Base-by-base conservation (phyloP, 2,797 vertebrate genomes). In the Gobionotothen gibberifrons region DNA sequence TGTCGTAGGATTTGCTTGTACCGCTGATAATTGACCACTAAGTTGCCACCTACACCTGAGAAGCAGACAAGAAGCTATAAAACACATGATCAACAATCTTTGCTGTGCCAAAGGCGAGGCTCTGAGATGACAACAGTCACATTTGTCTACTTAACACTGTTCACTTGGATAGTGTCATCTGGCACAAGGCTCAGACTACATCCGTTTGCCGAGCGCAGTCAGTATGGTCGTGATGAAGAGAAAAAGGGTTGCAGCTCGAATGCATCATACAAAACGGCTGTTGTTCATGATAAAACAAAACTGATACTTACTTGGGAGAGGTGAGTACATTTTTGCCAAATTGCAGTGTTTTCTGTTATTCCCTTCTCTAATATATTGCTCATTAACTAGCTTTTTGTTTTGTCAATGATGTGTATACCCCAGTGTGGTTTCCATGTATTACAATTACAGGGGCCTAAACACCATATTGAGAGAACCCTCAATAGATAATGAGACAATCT, bases 91-190 rank as follows among this genome's bases (percentile, higher is more conserved):
- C 58, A 32, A 47, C 49, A 77, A 83, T 49, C 55, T 36, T 26
- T 72, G 74, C 69, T 75, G 81, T 79, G 84, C 72, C 79, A 85
- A 81, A 90, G 85, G 86, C 76, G 46, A 92, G 78, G 67, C 84
- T 93, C 80, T 86, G 93, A 92, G 79, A 95, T 95, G 95, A 94
- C 87, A 91, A 58, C 78, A 81, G 78, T 85, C 52, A 55, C 76
- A 69, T 76, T 94, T 64, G 62, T 91, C 80, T 76, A 92, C 74
- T 58, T 94, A 55, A 87, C 84, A 78, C 88, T 94, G 71, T 81
- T 93, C 46, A 79, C 83, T 69, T 87, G 93, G 89, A 90, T 82
- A 43, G 83, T 85, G 72, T 74, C 83, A 62, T 86, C 73, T 59
- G 81, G 69, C 74, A 70, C 76, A 47, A 75, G 81, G 83, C 49